phyloP scores from a whole-genome alignment of 2,797 vertebrate genomes.

The Chaetophractus vellerosus region DNA sequence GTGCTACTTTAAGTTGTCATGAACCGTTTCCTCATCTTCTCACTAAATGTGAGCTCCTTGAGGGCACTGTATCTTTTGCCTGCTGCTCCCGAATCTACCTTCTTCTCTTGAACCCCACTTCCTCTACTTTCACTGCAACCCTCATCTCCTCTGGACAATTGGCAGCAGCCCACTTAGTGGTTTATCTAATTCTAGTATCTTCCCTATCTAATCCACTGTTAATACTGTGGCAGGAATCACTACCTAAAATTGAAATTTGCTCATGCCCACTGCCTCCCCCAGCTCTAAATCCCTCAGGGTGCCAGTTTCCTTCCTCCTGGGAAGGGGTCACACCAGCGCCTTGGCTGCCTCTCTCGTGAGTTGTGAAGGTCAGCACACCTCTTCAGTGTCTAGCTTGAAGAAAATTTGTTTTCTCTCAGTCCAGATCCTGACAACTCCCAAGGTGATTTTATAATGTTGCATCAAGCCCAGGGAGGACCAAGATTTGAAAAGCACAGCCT shows the following conservation, averaged over 20 bases:
- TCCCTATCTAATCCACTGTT: background rate
- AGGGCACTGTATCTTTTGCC: background rate
- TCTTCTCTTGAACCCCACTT: background rate
- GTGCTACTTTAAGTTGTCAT: background rate
- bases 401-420: constrained; percentile 4
- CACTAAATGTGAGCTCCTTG: background rate
- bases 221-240: background rate
- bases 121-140: background rate
- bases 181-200: background rate
- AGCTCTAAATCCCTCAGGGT: background rate
- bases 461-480: background rate
- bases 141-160: background rate
- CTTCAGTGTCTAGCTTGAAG: constrained; percentile 29
- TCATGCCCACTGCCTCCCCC: background rate
- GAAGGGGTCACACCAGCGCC: background rate
- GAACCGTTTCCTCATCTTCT: background rate
- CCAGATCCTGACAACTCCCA: background rate
- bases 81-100: background rate
- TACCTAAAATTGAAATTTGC: background rate
- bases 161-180: background rate
- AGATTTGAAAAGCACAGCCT: constrained; percentile 20
- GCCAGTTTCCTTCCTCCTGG: background rate
- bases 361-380: background rate
- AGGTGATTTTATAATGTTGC: background rate
- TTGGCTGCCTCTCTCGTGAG: background rate